phyloP scores from a whole-genome alignment of 35 echinoderm and acorn worm species.

The Lytechinus pictus region DNA sequence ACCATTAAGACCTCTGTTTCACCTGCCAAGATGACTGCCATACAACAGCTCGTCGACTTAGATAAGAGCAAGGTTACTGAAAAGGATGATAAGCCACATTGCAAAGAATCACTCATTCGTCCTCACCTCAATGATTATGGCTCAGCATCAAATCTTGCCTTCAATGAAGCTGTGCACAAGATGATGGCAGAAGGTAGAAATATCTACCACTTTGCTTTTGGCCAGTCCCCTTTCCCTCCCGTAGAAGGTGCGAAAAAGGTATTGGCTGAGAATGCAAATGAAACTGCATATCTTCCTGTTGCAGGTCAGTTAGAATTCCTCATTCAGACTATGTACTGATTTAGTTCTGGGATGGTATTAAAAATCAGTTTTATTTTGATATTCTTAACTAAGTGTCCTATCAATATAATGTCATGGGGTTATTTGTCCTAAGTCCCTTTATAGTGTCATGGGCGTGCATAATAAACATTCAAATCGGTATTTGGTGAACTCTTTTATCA shows the following conservation, averaged over 20 bases:
- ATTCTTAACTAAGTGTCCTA: no score
- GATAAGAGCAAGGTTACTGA: neutral
- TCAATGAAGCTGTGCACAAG: slow-evolving; percentile 84
- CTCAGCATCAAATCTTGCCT: slow-evolving; percentile 83
- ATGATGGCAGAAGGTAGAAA: slow-evolving; percentile 70
- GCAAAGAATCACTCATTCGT: neutral
- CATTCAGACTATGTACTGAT: neutral
- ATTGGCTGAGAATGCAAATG: slow-evolving; percentile 65
- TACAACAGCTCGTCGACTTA: neutral
- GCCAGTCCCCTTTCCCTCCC: slow-evolving; percentile 93
- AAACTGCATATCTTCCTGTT: slow-evolving; percentile 89
- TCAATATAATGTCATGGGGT: no score
- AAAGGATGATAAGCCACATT: neutral
- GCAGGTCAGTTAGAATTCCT: slow-evolving; percentile 54
- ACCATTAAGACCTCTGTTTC: no score
- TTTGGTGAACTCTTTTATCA: no score
- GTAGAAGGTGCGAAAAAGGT: slow-evolving; percentile 64
- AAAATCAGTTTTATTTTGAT: no score
- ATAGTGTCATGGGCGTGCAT: no score
- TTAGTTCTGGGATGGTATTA: no score
- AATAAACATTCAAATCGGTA: no score
- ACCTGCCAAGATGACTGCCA: neutral
- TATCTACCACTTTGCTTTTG: slow-evolving; percentile 94
- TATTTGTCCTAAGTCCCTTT: no score
- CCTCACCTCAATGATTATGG: slow-evolving; percentile 58